Evolutionary conservation across 2,888 invertebrate species (phyloP), one percentile per base, ranked within the genome.

Genomic region (Saturnia japonica): DNA sequence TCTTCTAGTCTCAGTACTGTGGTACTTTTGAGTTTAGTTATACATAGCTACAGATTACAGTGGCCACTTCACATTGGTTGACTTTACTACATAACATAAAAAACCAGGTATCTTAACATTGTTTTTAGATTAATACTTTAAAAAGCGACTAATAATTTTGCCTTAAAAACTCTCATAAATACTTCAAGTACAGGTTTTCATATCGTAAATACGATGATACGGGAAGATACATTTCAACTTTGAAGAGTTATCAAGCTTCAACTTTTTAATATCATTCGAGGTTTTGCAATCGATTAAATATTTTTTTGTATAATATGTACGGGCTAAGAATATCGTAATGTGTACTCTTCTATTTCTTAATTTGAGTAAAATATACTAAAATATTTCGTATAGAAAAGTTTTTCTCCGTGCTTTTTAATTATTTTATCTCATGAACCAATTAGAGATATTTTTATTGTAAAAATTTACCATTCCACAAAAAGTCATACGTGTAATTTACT

Each of bases 261-360:
- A 60, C 57, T 60, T 60, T 60, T 60, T 60, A 60, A 60, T 60
- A 28, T 60, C 25, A 28, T 14, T 25, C 28, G 57, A 60, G 57
- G 14, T 28, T 28, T 57, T 60, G 14, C 12, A 12, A 28, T 28
- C 28, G 57, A 60, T 51, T 68, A 67, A 70, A 42, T n/a, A 22
- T 43, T 7, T 7, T 34, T 43, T 67, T 34, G 16, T 67, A 12
- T 42, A n/a, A 66, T 42, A 43, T 28, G 67, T 43, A 67, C 28
- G 11, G 47, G 47, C 19, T 22, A 11, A 28, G 28, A 60, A 11
- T 25, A 60, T 60, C 28, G 25, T 28, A 54, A 22, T 60, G 14
- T 60, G 25, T 19, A 14, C 28, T 60, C 28, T 60, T 60, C 14
- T 28, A 25, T 28, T n/a, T 60, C 14, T 6, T 60, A 25, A 60